Conservation (phyloP, 2,888 invertebrate genomes). For the Loripinus fragilis region DNA sequence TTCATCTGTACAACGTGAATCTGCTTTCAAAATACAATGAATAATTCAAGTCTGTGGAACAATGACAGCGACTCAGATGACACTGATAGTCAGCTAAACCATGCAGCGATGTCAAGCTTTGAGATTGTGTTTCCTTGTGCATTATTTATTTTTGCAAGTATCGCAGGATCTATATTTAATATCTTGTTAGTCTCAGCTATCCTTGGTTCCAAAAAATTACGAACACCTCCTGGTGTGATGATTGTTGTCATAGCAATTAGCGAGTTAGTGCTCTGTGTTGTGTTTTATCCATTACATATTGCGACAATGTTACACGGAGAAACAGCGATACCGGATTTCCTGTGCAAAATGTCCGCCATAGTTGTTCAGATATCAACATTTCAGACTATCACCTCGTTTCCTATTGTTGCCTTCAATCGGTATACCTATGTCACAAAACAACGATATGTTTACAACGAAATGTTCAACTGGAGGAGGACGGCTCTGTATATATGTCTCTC, state of each 20-base stretch:
- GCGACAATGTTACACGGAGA: constrained; percentile 5
- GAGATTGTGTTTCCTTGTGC: background rate
- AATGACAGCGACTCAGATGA: background rate
- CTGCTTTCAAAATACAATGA: no score
- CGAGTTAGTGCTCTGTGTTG: background rate
- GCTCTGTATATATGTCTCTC: background rate
- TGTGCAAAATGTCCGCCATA: background rate
- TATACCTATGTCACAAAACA: background rate
- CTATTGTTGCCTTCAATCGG: constrained; percentile 5
- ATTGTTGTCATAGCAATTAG: constrained; percentile 4
- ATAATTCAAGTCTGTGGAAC: background rate
- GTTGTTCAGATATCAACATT: background rate
- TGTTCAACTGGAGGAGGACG: background rate
- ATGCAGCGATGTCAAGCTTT: background rate
- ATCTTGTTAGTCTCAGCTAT: background rate
- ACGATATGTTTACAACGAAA: constrained; percentile 8
- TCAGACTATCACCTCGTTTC: constrained; percentile 7
- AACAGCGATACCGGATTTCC: background rate
- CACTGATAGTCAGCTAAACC: background rate
- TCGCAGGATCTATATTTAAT: background rate
- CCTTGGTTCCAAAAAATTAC: background rate
- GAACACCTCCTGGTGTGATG: background rate
- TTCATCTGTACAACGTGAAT: no score
- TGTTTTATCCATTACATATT: background rate
- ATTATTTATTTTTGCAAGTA: background rate